These are phyloP conservation scores for Sebastes fasciatus DNA, from an alignment of 2,113 vertebrate species.

Conservation along the genomic window DNA sequence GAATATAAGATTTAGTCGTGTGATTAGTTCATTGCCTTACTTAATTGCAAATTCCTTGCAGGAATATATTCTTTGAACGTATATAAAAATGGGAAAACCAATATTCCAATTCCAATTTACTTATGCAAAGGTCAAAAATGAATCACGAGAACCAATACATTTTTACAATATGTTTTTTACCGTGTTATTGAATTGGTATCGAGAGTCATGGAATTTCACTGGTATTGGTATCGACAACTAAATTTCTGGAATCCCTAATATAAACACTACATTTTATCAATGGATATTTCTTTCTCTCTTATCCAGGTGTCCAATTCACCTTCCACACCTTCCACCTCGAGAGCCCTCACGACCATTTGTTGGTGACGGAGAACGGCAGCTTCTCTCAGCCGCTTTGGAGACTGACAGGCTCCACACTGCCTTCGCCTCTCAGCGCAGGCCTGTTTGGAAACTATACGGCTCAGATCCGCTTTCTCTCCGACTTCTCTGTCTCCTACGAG, in stretches of 20 bases:
- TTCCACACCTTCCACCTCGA: slow-evolving; percentile 99
- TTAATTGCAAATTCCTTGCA: neutral
- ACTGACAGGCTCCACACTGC: slow-evolving; percentile 93
- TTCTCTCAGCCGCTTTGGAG: slow-evolving; percentile 93
- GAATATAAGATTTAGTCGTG: neutral
- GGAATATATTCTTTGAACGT: neutral
- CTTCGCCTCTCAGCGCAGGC: slow-evolving; percentile 92
- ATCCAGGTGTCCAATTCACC: slow-evolving; percentile 94
- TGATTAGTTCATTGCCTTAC: neutral
- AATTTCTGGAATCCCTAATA: no score
- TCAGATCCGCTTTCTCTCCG: slow-evolving; percentile 96
- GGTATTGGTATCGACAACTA: no score
- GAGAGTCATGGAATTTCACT: no score
- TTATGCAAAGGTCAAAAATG: neutral
- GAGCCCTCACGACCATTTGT: slow-evolving; percentile 94
- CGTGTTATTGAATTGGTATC: no score
- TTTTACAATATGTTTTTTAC: no score
- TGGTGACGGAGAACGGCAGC: slow-evolving; percentile 95
- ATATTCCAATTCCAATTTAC: neutral
- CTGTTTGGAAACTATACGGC: slow-evolving; percentile 97
- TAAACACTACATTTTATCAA: neutral
- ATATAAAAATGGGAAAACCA: neutral
- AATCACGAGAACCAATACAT: no score
- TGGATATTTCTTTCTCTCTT: neutral
- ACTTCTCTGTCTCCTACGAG: slow-evolving; percentile 99